phyloP scores from a whole-genome alignment of 2,797 vertebrate species.

The Philypnodon macrostomus region DNA sequence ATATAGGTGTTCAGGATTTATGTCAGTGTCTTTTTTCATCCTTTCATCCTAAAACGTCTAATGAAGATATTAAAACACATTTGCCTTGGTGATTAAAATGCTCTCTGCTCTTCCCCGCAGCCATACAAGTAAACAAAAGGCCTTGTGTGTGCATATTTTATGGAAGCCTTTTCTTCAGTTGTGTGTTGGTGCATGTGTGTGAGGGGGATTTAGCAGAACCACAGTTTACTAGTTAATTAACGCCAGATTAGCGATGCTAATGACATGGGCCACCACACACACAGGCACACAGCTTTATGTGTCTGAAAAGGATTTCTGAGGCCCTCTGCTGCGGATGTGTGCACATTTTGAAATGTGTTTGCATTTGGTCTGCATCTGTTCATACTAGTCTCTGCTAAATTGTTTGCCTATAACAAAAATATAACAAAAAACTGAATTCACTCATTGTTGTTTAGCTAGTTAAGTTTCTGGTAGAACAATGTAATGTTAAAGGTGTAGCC shows the following conservation, averaged over 20 bases:
- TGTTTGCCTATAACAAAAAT: constrained; percentile 26
- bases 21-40: constrained; percentile 39
- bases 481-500: no score
- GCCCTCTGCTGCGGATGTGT: constrained; percentile 15
- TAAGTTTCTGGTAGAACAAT: no score
- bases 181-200: constrained; percentile 50
- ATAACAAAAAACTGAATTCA: background rate
- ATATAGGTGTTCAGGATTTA: constrained; percentile 5
- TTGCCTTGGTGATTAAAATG: constrained; percentile 72
- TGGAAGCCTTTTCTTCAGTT: constrained; percentile 61
- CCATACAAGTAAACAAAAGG: constrained; percentile 69
- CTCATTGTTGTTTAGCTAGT: no score
- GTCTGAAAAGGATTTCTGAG: constrained; percentile 58
- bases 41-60: constrained; percentile 49
- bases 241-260: constrained; percentile 81
- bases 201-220: constrained; percentile 65
- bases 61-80: constrained; percentile 70
- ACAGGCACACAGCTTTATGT: constrained; percentile 65
- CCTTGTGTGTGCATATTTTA: constrained; percentile 66
- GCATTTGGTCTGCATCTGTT: constrained; percentile 42
- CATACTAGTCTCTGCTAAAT: constrained; percentile 50
- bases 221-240: constrained; percentile 78
- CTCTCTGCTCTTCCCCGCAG: constrained; percentile 67
- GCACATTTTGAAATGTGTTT: constrained; percentile 9
- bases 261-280: constrained; percentile 75